These are phyloP conservation scores for Antechinus flavipes DNA, from an alignment of 2,113 vertebrate species.

Conservation along the genomic window DNA sequence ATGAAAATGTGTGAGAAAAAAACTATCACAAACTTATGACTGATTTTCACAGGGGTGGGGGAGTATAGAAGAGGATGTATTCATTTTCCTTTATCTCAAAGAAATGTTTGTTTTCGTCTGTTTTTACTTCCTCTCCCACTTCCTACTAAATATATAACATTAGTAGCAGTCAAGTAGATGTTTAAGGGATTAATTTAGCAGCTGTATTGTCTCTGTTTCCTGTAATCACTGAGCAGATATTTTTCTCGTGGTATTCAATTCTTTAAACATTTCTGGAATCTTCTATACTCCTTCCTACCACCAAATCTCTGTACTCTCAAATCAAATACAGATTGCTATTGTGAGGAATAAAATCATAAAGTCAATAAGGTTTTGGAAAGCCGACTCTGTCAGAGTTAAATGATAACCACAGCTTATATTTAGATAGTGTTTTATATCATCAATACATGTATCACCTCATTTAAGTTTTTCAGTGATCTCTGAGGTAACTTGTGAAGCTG, in stretches of 20 bases:
- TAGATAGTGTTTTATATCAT: neutral
- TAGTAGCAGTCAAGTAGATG: constrained; percentile 59
- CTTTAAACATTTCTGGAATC: constrained; percentile 17
- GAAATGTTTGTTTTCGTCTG: constrained; percentile 65
- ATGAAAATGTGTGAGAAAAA: constrained; percentile 9
- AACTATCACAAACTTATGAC: constrained; percentile 1
- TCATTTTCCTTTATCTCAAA: constrained; percentile 54
- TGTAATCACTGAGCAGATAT: constrained; percentile 19
- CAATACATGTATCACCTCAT: neutral
- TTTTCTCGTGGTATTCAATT: constrained; percentile 23
- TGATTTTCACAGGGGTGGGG: constrained; percentile 16
- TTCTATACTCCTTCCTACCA: neutral
- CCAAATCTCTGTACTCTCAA: constrained; percentile 1
- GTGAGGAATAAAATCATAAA: neutral
- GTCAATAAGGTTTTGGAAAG: neutral
- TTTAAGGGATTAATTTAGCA: constrained; percentile 64
- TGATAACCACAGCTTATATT: neutral
- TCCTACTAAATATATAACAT: constrained; percentile 69
- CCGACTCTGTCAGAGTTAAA: neutral
- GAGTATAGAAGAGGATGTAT: constrained; percentile 28
- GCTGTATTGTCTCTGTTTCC: constrained; percentile 72
- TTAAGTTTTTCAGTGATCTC: neutral
- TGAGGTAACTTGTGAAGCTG: neutral
- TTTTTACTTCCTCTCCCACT: constrained; percentile 66
- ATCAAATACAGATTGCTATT: neutral